These are phyloP conservation scores for Notechis scutatus DNA, from an alignment of 2,113 vertebrate species.

Conservation along the genomic window DNA sequence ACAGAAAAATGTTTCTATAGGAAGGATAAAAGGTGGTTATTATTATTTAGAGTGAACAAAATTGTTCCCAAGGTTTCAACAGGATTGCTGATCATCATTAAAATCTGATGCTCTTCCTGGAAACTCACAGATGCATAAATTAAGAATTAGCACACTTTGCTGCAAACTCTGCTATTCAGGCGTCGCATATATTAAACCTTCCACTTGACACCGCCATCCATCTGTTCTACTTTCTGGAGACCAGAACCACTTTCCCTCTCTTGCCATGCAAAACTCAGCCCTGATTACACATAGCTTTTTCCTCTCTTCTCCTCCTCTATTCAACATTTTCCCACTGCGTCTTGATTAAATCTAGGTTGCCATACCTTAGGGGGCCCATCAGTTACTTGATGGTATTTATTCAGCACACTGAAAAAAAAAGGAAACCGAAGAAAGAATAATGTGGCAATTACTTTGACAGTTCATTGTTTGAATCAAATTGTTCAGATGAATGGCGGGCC, in stretches of 20 bases:
- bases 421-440: constrained; percentile 18
- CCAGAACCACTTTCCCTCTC: not conserved
- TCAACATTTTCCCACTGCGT: not conserved
- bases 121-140: rapidly evolving
- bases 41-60: not conserved
- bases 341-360: constrained; percentile 24
- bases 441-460: constrained; percentile 37
- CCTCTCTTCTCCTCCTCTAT: not conserved
- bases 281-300: not conserved
- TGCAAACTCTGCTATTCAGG: not conserved
- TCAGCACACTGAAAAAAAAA: constrained; percentile 27
- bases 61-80: constrained; percentile 6
- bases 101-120: not conserved
- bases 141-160: not conserved
- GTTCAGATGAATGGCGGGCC: not conserved
- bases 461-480: constrained; percentile 14
- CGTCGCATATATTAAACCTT: not conserved
- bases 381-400: constrained; percentile 15
- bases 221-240: not conserved
- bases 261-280: not conserved
- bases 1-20: constrained; percentile 2
- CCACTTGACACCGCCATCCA: not conserved
- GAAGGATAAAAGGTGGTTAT: not conserved
- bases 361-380: constrained; percentile 10
- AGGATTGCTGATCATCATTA: not conserved